Evolutionary conservation across 2,888 invertebrate genomes (phyloP), one percentile per base, ranked within the genome.

Genomic region (Apantesis nais): DNA sequence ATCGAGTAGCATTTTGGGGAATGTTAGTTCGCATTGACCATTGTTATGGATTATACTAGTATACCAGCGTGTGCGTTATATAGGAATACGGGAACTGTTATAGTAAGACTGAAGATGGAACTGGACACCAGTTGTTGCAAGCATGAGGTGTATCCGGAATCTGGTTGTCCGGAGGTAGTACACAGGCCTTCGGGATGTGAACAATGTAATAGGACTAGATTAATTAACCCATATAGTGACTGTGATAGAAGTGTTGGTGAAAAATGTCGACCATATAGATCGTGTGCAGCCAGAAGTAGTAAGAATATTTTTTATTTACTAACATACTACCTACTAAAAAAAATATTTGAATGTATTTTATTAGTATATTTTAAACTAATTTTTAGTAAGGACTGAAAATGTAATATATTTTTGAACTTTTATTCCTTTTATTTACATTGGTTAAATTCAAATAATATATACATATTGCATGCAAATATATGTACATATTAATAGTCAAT

Each of bases 161-260:
- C 83, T 77, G 81, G 77, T 68, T 83, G 79, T 77, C 81, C 87
- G 74, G 83, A 81, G 74, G 78, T 81, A 79, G 79, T 87, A 72
- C 87, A 86, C 76, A 88, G 88, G 75, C 85, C 86, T 31, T 82
- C 89, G 78, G 86, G 84, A 85, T 94, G 94, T 93, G 92, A 92
- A 89, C 87, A 87, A 86, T 94, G 94, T 84, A 85, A 81, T 86
- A 92, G 93, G 86, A 94, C 91, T 89, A 93, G 92, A 90, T 87
- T 89, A 83, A 88, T 86, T 91, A 92, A 89, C 87, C 84, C 89
- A 90, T 90, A 87, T 83, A 93, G 94, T 95, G 94, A 92, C 88
- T 93, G 94, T 95, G 94, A 93, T 93, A 94, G 91, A 93, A 92
- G 86, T 87, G 78, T 86, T 85, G 87, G 90, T 90, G 89, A 88